Percentiles rank a stretch among this genome's conserved stretches.
Evolutionary conservation across 2,888 invertebrate species (phyloP).

Genomic region (Resseliella maxima): DNA sequence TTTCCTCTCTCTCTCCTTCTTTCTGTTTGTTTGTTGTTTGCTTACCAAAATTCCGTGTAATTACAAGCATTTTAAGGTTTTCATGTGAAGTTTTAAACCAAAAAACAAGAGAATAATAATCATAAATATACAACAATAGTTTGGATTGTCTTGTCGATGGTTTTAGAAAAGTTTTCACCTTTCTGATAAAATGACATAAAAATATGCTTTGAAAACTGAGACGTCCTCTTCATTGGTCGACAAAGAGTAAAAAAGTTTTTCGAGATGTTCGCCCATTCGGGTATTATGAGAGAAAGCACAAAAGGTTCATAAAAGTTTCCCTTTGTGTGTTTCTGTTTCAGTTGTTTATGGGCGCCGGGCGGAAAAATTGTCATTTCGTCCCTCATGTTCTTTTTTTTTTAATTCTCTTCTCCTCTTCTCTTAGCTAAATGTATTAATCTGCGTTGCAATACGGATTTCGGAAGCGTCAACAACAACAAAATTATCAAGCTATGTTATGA

Average conservation of each 20-base stretch:
- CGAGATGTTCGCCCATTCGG: background rate
- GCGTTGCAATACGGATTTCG: background rate
- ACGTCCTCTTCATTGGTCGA: background rate
- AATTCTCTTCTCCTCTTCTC: too few relatives aligned
- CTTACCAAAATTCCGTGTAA: background rate
- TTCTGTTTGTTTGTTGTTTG: too few relatives aligned
- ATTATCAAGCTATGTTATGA: background rate
- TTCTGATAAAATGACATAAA: background rate
- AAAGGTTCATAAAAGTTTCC: conserved; percentile 36
- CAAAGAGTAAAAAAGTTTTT: background rate
- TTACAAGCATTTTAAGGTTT: background rate
- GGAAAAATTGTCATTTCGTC: background rate
- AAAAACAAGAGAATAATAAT: conserved; percentile 10
- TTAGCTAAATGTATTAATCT: background rate
- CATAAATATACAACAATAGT: conserved; percentile 14
- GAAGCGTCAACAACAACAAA: background rate
- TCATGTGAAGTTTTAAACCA: background rate
- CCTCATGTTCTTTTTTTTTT: background rate
- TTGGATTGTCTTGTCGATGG: background rate
- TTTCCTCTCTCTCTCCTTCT: too few relatives aligned
- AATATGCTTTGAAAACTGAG: conserved; percentile 5
- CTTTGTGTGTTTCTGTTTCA: conserved; percentile 20
- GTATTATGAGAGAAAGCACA: background rate
- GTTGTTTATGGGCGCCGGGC: conserved; percentile 14
- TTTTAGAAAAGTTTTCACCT: conserved; percentile 31